Base-by-base conservation (phyloP, 1,140 invertebrate genomes). In the Zeugodacus cucurbitae region DNA sequence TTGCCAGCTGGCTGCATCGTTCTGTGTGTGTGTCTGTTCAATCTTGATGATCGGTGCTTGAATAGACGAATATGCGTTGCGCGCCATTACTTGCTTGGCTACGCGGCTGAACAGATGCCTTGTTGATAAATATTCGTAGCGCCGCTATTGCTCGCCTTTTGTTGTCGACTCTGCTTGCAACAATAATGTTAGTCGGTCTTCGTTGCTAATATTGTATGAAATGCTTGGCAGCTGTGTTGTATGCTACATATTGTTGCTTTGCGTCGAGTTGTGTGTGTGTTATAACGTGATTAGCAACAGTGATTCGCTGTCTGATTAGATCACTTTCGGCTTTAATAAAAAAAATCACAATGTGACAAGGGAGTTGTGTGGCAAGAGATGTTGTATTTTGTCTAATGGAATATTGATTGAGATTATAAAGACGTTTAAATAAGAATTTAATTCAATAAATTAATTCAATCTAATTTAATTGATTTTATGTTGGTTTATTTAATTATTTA, bases 21-120 rank as follows among this genome's bases (percentile, higher is more conserved):
- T 8, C 22, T 5, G 14, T 44, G 74, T 82, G 74, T 41, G 74
- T 48, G 74, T 82, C 74, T 82, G 57, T 64, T 58, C 74, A 82
- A n/a, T n/a, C n/a, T n/a, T n/a, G n/a, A 82, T 87, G 86, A 87
- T 87, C 86, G 86, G 59, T 87, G 86, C 59, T 8, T 57, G 86
- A 86, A 86, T 86, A 29, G 41, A 78, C 32, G 70, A 64, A 3
- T 78, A n/a, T 48, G 70, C 70, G 62, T 29, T n/a, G n/a, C 26
- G n/a, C 4, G 20, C 37, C 41, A 22, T 37, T 11, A 3, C 44
- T 82, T 82, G 74, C 48, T 82, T 82, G 74, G 74, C 74, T 41
- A n/a, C 74, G 26, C 2, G 48, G 74, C 48, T 82, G 26, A 48
- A 82, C 29, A n/a, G 7, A 48, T 82, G 74, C 26, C 74, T 82